These are phyloP conservation scores for Recurvirostra avosetta DNA, from an alignment of 2,113 vertebrate species.

Conservation along the genomic window DNA sequence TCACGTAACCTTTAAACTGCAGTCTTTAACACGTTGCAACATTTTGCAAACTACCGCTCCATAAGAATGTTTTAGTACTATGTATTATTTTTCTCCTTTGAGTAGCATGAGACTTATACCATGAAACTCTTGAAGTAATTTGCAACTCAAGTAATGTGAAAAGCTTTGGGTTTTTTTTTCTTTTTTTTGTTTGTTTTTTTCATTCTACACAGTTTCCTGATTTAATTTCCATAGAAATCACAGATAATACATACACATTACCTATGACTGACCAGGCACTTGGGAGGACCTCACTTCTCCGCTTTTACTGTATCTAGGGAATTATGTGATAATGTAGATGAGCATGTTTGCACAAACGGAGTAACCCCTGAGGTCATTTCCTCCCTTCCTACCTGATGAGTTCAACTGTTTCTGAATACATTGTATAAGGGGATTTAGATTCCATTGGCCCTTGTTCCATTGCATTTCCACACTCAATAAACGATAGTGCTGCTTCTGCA, in stretches of 20 bases:
- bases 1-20: not conserved
- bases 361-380: not conserved
- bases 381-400: conserved; percentile 86
- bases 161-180: not conserved
- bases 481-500: conserved; percentile 92
- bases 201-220: not conserved
- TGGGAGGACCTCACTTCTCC: not conserved
- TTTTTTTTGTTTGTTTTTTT: not conserved
- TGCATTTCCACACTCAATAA: conserved; percentile 98
- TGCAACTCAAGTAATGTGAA: not conserved
- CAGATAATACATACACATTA: not conserved
- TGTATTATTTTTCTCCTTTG: not conserved
- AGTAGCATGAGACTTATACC: not conserved
- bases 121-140: not conserved
- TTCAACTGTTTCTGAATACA: conserved; percentile 98
- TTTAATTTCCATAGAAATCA: not conserved
- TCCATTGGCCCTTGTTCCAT: conserved; percentile 97
- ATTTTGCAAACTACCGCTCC: not conserved
- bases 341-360: not conserved
- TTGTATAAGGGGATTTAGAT: conserved; percentile 95
- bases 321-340: not conserved
- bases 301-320: not conserved
- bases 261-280: not conserved
- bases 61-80: not conserved
- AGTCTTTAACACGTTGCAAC: not conserved